These are phyloP conservation scores for Peribatodes rhomboidaria DNA, from an alignment of 2,888 invertebrate species.

Conservation along the genomic window DNA sequence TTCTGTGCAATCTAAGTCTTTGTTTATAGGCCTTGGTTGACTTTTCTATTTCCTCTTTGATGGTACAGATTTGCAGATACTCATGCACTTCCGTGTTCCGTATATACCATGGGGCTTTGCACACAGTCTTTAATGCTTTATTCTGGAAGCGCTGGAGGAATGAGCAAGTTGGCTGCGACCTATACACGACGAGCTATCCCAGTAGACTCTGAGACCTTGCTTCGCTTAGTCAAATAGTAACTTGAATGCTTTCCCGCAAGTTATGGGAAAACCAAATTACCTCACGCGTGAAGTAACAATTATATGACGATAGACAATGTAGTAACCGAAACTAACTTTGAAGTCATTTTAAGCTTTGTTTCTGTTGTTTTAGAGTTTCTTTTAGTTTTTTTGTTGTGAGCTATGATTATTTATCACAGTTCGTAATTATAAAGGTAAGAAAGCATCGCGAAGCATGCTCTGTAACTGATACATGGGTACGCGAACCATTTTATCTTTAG, in stretches of 20 bases:
- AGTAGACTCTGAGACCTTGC: too few species aligned
- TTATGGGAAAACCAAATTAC: slow-evolving; percentile 30
- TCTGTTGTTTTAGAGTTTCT: neutral
- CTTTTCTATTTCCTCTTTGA: too few species aligned
- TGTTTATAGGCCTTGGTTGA: too few species aligned
- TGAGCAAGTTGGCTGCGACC: too few species aligned
- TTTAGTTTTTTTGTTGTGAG: neutral
- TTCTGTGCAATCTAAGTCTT: slow-evolving; percentile 1
- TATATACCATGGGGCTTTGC: too few species aligned
- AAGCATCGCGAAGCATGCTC: slow-evolving; percentile 23
- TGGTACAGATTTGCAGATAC: too few species aligned
- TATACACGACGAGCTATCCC: too few species aligned
- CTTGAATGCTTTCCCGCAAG: slow-evolving; percentile 16
- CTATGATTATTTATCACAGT: slow-evolving; percentile 18
- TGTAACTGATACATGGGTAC: slow-evolving; percentile 26
- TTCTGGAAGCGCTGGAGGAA: too few species aligned
- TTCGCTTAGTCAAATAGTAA: too few species aligned
- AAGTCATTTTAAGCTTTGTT: neutral
- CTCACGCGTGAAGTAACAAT: slow-evolving; percentile 29
- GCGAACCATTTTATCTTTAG: neutral
- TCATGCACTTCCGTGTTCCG: too few species aligned
- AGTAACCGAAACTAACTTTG: neutral
- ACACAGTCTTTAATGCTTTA: too few species aligned
- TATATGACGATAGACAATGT: neutral
- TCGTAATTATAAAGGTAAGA: slow-evolving; percentile 28